Evolutionary conservation across 2,113 vertebrate genomes (phyloP), one percentile per base, ranked within the genome.

Genomic region (Rhipidura dahli): DNA sequence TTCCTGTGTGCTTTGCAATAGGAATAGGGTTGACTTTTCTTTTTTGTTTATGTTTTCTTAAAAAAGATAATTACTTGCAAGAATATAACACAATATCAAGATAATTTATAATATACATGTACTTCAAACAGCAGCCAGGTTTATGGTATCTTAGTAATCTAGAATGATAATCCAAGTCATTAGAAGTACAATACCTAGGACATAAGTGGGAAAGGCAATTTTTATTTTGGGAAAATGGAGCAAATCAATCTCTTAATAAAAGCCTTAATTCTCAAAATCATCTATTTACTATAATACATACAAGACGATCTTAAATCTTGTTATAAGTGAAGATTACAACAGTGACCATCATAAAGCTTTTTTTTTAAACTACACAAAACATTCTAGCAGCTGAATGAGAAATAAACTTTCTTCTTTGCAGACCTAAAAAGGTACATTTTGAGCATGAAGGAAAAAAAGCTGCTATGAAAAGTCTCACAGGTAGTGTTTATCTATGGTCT

Each of bases 211-310:
- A 98, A 98, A 97, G 97, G 96, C 83, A 97, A 72, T 94, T 98
- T 98, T 98, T 98, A 98, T 98, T 98, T 98, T 93, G 93, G 90
- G 91, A 94, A 97, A 97, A 98, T 95, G 94, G 95, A 98, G 97
- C 96, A 98, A 98, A 98, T 97, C 97, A 98, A 98, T 98, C 97
- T 98, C 94, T 98, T 98, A 98, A 97, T 98, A 98, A 97, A 98
- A 98, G 96, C 85, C 94, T 98, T 96, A 97, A 98, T 98, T 98
- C 98, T 98, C 98, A 99, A 99, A 99, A 99, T 98, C 96, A 98
- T 98, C 98, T 99, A 99, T 99, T 99, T 99, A 99, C 98, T 99
- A 98, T 98, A 98, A 98, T 98, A 99, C 98, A 99, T 97, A 98
- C 98, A 97, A 97, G 98, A 98, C 97, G 98, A 98, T 96, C 97